Conservation (phyloP, 2,113 vertebrate species). For the Calyptommatus sinebrachiatus region DNA sequence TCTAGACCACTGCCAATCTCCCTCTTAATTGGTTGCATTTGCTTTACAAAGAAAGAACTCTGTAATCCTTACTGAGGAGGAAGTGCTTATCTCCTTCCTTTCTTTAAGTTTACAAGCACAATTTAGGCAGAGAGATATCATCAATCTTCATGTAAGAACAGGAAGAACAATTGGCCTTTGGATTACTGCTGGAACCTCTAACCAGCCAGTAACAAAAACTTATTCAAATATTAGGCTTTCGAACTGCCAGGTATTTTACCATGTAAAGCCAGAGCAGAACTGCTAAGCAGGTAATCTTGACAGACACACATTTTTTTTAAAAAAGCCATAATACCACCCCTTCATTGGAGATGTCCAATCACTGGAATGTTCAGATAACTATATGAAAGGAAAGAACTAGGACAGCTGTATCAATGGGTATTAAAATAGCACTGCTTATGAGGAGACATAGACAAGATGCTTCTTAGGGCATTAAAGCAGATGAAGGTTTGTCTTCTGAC, state of each 20-base stretch:
- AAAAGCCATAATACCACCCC: too few species aligned
- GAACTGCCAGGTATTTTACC: too few species aligned
- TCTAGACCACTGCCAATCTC: background rate
- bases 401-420: too few species aligned
- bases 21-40: background rate
- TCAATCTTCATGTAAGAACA: background rate
- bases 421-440: too few species aligned
- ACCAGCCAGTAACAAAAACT: background rate
- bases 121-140: background rate
- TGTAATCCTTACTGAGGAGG: background rate
- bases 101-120: background rate
- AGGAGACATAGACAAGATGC: too few species aligned
- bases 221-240: background rate
- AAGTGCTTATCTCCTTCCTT: background rate
- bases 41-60: slow-evolving; percentile 8
- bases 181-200: background rate
- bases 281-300: background rate
- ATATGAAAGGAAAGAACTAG: too few species aligned
- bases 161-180: background rate
- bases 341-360: too few species aligned
- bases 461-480: too few species aligned
- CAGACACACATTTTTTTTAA: background rate
- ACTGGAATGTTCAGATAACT: too few species aligned
- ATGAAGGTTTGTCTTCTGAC: too few species aligned
- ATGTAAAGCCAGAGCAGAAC: background rate